Conservation (phyloP, 2,113 vertebrate genomes). For the Scopus umbretta region DNA sequence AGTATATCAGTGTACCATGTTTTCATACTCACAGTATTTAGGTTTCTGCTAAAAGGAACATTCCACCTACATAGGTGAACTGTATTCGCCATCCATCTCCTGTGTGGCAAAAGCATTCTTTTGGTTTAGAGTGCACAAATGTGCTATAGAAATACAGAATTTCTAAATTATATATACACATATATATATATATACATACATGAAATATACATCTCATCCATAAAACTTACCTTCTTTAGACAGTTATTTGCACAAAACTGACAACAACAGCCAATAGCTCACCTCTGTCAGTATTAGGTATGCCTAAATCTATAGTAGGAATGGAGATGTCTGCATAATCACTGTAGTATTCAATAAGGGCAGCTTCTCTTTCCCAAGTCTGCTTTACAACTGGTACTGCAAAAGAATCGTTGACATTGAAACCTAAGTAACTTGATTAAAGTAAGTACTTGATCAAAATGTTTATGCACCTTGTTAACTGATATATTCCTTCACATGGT, state of each 20-base stretch:
- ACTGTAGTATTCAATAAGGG: slow-evolving; percentile 90
- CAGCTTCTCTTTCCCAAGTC: slow-evolving; percentile 90
- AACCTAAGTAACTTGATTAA: not conserved
- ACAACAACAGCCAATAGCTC: not conserved
- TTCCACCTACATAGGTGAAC: not conserved
- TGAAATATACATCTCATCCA: not conserved
- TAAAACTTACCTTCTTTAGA: not conserved
- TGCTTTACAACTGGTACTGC: slow-evolving; percentile 94
- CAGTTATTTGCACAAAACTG: not conserved
- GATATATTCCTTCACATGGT: not conserved
- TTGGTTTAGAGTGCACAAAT: not conserved
- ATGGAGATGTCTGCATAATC: slow-evolving; percentile 86
- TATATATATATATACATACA: too few species aligned
- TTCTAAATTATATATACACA: not conserved
- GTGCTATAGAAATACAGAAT: not conserved
- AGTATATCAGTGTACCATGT: not conserved
- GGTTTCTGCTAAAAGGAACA: not conserved
- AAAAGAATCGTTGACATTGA: not conserved
- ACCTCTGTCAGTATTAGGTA: slow-evolving; percentile 97
- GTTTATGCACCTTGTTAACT: not conserved
- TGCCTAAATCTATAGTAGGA: slow-evolving; percentile 87
- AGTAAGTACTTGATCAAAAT: not conserved
- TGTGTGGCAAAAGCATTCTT: not conserved
- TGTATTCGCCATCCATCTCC: not conserved
- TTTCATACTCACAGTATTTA: not conserved